These are phyloP conservation scores for Phaonia tiefii DNA, from an alignment of 2,888 invertebrate species.

Conservation along the genomic window DNA sequence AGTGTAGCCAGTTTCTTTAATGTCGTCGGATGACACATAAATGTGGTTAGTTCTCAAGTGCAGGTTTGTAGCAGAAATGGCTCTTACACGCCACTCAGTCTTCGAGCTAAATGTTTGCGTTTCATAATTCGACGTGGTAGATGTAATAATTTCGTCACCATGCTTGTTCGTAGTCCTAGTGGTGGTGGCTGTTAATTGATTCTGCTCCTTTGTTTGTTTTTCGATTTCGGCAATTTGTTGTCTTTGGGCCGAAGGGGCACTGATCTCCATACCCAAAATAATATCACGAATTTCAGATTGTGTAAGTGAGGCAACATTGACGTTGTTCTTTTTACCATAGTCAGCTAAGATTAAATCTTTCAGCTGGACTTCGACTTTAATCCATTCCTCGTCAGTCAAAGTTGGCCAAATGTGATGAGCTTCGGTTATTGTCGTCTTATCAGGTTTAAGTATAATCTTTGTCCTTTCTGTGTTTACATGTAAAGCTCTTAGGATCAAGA, in stretches of 20 bases:
- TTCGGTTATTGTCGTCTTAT: constrained; percentile 99
- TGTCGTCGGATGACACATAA: constrained; percentile 99
- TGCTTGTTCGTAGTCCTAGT: constrained; percentile 99
- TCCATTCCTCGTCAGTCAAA: constrained; percentile 98
- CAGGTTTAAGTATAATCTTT: constrained; percentile 98
- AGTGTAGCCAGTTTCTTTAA: constrained; percentile 99
- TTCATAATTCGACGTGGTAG: constrained; percentile 99
- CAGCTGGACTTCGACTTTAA: constrained; percentile 98
- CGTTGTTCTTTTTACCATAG: constrained; percentile 99
- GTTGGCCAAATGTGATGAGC: constrained; percentile 99
- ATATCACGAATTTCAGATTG: constrained; percentile 99
- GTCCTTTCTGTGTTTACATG: constrained; percentile 99
- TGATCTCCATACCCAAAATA: constrained; percentile 99
- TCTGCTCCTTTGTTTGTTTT: constrained; percentile 99
- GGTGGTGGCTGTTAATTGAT: constrained; percentile 98
- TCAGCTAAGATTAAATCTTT: constrained; percentile 99
- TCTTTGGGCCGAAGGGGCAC: constrained; percentile 98
- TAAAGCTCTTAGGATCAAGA: constrained; percentile 96
- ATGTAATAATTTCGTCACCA: constrained; percentile 99
- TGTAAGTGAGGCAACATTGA: constrained; percentile 98
- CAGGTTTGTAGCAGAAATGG: constrained; percentile 98
- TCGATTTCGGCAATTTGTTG: constrained; percentile 99
- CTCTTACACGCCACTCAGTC: constrained; percentile 99
- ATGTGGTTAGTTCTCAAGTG: constrained; percentile 99
- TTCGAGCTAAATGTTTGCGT: constrained; percentile 98